Evolutionary conservation across 2,113 vertebrate species (phyloP), one percentile per base, ranked within the genome.

Genomic region (Gila orcuttii): DNA sequence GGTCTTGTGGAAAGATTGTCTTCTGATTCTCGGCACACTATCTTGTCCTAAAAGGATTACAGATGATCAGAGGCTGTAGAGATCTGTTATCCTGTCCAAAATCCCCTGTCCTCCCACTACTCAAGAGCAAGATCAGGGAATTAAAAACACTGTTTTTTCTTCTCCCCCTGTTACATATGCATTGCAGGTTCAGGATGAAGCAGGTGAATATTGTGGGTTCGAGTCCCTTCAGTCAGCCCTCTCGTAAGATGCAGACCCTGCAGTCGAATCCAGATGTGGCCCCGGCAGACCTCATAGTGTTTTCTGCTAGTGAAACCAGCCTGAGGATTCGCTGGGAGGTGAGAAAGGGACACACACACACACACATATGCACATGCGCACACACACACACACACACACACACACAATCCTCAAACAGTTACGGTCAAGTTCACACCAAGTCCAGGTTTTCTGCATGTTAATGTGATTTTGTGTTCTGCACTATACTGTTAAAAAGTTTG

Each of bases 241-340:
- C 98, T 28, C 93, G 97, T 1, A 89, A 97, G 87, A 99, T 99
- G 90, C 96, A 98, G 92, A 99, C 98, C 0, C 91, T 99, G 79
- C 97, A 98, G 92, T 97, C 96, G 0, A 96, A 96, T 0, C 98
- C 97, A 0, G 97, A 99, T 0, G 92, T 94, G 4, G 93, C 95
- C 36, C 98, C 98, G 0, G 91, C 94, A 9, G 96, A 96, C 12
- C 87, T 98, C 85, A 96, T 91, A 0, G 94, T 97, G 60, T 93
- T 96, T 69, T 96, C 96, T 0, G 95, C 96, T 52, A 97, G 96
- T 3, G 96, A 98, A 93, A 98, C 96, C 90, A 98, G 97, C 90
- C 93, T 99, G 80, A 92, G 92, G 91, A 93, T 99, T 42, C 95
- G 93, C 83, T 99, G 98, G 98, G 95, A 96, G 97, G 98, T 98